A percentile compares a stretch with the other conserved stretches of the same genome.
Evolutionary conservation across 2,888 invertebrate species (phyloP).

Genomic region (Meiosimyza decipiens): DNA sequence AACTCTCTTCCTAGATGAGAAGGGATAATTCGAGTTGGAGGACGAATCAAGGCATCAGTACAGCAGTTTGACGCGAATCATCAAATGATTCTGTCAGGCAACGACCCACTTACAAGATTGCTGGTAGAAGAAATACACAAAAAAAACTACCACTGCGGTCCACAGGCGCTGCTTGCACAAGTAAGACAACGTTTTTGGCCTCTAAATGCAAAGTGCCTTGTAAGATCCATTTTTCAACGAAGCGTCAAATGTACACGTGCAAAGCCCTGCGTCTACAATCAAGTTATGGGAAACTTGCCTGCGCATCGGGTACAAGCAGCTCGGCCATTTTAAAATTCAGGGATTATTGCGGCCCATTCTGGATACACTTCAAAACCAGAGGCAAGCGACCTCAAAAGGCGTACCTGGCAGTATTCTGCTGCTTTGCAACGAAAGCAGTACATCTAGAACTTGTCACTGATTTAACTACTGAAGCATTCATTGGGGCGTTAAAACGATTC

Average conservation of each 20-base stretch:
- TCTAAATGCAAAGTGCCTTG: too few relatives aligned
- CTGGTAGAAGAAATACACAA: neutral
- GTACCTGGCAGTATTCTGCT: neutral
- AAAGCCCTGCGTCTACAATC: too few relatives aligned
- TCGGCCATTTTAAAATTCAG: too few relatives aligned
- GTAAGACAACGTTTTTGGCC: too few relatives aligned
- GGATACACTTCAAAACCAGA: conserved; percentile 1
- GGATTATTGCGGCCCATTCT: too few relatives aligned
- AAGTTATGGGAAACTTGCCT: too few relatives aligned
- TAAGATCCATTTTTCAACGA: too few relatives aligned
- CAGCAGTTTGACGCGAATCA: neutral
- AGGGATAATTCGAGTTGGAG: neutral
- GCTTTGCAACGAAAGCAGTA: conserved; percentile 34
- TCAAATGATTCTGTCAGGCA: neutral
- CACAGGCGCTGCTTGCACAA: neutral
- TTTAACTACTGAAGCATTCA: conserved; percentile 36
- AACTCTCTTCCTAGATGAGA: neutral
- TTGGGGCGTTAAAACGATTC: conserved; percentile 36
- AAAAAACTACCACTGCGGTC: neutral
- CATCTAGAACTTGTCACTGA: conserved; percentile 37
- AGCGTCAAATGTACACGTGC: too few relatives aligned
- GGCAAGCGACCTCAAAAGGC: conserved; percentile 30
- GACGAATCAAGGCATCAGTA: neutral
- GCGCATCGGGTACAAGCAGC: too few relatives aligned
- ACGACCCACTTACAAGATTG: neutral